Percentiles rank a stretch among this genome's conserved stretches.
phyloP scores from a whole-genome alignment of 2,797 vertebrate species.

The Forpus xanthops region DNA sequence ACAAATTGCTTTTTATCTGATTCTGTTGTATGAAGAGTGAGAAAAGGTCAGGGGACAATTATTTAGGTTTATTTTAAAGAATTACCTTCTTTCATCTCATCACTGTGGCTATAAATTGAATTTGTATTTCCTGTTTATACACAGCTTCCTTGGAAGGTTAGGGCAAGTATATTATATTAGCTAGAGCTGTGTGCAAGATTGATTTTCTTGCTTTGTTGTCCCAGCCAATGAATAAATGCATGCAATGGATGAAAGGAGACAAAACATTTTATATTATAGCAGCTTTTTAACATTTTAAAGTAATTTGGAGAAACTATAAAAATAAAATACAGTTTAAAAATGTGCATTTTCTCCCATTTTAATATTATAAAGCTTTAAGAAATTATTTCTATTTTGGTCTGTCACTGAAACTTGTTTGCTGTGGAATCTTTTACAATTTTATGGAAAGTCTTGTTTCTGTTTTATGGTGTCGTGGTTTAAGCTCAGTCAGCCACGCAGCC shows the following conservation, averaged over 20 bases:
- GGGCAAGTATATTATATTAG: not conserved
- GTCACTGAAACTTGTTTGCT: not conserved
- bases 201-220: not conserved
- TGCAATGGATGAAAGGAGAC: not conserved
- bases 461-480: not conserved
- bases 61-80: conserved; percentile 41
- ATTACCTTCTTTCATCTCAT: conserved; percentile 16
- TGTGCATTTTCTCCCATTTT: rapidly evolving
- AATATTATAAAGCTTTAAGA: not conserved
- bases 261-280: not conserved
- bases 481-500: too few species aligned
- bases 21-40: not conserved
- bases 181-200: not conserved
- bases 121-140: conserved; percentile 34
- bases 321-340: not conserved
- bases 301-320: not conserved
- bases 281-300: not conserved
- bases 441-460: not conserved
- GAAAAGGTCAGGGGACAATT: conserved; percentile 23
- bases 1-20: conserved; percentile 23
- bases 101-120: conserved; percentile 30
- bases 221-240: conserved; percentile 1
- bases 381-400: not conserved
- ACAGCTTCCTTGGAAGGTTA: not conserved
- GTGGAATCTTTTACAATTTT: not conserved